Evolutionary conservation across 2,888 invertebrate genomes (phyloP), one percentile per base, ranked within the genome.

Genomic region (Lasioglossum morio): DNA sequence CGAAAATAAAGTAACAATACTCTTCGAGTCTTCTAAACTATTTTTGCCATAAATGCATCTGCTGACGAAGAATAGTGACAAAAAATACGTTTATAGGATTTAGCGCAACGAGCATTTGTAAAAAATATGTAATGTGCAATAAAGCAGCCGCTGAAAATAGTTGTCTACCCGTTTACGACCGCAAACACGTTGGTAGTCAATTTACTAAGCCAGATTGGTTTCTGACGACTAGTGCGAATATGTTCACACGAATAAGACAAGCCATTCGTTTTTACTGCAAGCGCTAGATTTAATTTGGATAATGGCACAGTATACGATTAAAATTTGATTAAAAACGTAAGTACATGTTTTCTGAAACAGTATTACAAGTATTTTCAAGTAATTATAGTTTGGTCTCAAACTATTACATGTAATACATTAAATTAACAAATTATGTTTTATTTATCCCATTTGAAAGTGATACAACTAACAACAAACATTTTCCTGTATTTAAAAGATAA

Each of bases 131-230:
- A 60, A 60, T 60, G 27, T 14, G 60, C 27, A 60, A 14, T 60
- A 60, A 60, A 27, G 14, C 60, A 60, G 27, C 27, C 14, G 27
- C 60, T 60, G 10, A 14, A 60, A 60, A 60, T 57, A 27, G 27
- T 60, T 27, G 27, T 60, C 60, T 27, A 27, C 60, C 4, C 14
- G 4, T 60, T 60, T 60, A 60, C 27, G 60, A 14, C 27, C 27
- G 60, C 60, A 27, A 5, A 60, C 60, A 27, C 60, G 60, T 60
- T 60, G 60, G 14, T 27, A 60, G 60, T 60, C 60, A 14, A 60
- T 60, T 60, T 60, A 60, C 60, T 60, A 27, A n/a, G 27, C 60
- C 12, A 60, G 60, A 60, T 60, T 60, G 27, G 60, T 60, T 60
- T 60, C 60, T 60, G 12, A 60, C n/a, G 27, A 60, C 27, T 60